Evolutionary conservation across 2,888 invertebrate genomes (phyloP), one percentile per base, ranked within the genome.

Genomic region (Synergus laeviventris): DNA sequence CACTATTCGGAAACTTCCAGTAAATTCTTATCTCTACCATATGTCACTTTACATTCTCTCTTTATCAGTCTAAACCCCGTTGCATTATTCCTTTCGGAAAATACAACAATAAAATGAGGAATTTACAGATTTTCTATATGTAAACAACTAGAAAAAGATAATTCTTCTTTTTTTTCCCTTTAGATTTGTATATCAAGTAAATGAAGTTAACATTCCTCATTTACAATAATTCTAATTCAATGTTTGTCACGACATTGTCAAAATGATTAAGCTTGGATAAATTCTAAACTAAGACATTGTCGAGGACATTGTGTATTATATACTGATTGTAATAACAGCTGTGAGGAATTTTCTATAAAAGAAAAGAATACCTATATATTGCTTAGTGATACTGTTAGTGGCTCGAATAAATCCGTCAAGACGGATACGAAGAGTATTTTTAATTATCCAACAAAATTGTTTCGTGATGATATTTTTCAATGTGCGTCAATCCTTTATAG

Each of bases 1-100:
- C 18, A 21, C 64, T 14, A 64, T 14, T 64, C 12, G 64, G 64
- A 64, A 64, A 42, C 42, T 64, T 64, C 64, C 64, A 64, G 12
- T 14, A 1, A 39, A 21, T 64, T 42, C 2, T 42, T 64, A 64
- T 64, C 21, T 42, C 38, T 1, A n/a, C 14, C 11, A 42, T n/a
- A n/a, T 64, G 39, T 12, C 21, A 42, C 64, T 39, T 21, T 21
- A 24, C 18, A 21, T 42, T 42, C 18, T 59, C 5, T 59, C 18
- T 11, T 24, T 59, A 59, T 59, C 12, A 24, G 21, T 24, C 12
- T 54, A 24, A 24, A 56, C 2, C 11, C 2, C 11, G 9, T 56
- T 21, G 11, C 9, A 56, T 21, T 18, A 56, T 56, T 56, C n/a
- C 56, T 18, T 9, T 11, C 4, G 12, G 1, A 21, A 18, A 56